A percentile compares a stretch with the other conserved stretches of the same genome.
Conservation (phyloP, 2,888 invertebrate species). For the Esperia sulphurella region DNA sequence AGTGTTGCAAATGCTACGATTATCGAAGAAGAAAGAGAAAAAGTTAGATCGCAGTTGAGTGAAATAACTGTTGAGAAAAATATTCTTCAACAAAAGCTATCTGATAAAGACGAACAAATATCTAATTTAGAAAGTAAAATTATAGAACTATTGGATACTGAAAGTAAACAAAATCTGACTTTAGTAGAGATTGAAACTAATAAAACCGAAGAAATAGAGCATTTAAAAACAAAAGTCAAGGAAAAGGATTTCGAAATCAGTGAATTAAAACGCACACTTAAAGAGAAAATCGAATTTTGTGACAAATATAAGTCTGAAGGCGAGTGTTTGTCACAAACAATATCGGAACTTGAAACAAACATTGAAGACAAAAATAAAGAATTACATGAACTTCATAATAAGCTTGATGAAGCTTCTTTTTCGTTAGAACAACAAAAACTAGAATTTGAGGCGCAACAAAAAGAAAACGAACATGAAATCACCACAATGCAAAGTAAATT, state of each 20-base stretch:
- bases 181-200: conserved; percentile 27
- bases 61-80: conserved; percentile 24
- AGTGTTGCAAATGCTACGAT: conserved; percentile 19
- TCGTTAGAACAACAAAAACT: conserved; percentile 39
- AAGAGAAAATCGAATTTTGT: conserved; percentile 30
- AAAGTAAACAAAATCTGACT: conserved; percentile 6
- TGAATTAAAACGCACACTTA: conserved; percentile 26
- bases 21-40: conserved; percentile 25
- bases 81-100: conserved; percentile 18
- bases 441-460: conserved; percentile 64
- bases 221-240: conserved; percentile 19
- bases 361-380: conserved; percentile 30
- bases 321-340: conserved; percentile 25
- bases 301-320: conserved; percentile 29
- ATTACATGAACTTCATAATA: conserved; percentile 26
- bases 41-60: conserved; percentile 20
- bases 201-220: conserved; percentile 30
- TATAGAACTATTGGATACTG: conserved; percentile 9
- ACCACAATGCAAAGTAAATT: conserved; percentile 56
- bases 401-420: conserved; percentile 28
- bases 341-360: conserved; percentile 28
- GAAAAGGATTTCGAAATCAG: conserved; percentile 33
- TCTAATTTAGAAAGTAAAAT: conserved; percentile 23
- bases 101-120: conserved; percentile 27
- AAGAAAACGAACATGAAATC: conserved; percentile 57